These are phyloP conservation scores for Uria aalge DNA, from an alignment of 2,113 vertebrate species.

Conservation along the genomic window DNA sequence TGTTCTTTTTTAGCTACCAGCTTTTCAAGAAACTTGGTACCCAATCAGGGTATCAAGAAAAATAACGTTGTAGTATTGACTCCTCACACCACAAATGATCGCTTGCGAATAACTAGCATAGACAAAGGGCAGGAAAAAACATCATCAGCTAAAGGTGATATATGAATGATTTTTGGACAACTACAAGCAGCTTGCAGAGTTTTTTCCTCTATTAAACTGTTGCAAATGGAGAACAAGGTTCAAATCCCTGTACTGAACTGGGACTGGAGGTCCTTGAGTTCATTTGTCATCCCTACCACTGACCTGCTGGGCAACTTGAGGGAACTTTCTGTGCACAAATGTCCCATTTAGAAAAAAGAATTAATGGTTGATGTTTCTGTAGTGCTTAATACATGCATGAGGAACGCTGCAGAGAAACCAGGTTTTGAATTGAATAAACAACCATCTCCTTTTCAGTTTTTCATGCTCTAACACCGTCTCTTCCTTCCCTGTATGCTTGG, in stretches of 20 bases:
- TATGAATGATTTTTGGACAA: neutral
- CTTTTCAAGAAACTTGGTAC: neutral
- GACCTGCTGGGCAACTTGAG: neutral
- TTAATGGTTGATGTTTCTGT: neutral
- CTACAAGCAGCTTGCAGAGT: neutral
- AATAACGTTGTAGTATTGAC: neutral
- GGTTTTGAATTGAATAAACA: neutral
- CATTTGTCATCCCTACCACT: neutral
- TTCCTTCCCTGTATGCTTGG: neutral
- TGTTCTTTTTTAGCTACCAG: neutral
- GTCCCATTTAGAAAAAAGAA: neutral
- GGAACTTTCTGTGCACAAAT: neutral
- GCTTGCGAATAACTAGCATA: neutral
- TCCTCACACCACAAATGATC: neutral
- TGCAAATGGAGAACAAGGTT: neutral
- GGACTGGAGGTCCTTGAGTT: neutral
- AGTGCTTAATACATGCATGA: neutral
- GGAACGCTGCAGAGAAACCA: neutral
- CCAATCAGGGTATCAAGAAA: neutral
- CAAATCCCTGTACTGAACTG: neutral
- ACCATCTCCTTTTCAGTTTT: neutral
- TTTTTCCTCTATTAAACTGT: neutral
- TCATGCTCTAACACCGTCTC: neutral
- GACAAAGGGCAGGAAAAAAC: neutral
- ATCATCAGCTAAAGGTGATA: neutral